Conservation (phyloP, 2,797 vertebrate genomes). For the Orientallactaga sibirica region DNA sequence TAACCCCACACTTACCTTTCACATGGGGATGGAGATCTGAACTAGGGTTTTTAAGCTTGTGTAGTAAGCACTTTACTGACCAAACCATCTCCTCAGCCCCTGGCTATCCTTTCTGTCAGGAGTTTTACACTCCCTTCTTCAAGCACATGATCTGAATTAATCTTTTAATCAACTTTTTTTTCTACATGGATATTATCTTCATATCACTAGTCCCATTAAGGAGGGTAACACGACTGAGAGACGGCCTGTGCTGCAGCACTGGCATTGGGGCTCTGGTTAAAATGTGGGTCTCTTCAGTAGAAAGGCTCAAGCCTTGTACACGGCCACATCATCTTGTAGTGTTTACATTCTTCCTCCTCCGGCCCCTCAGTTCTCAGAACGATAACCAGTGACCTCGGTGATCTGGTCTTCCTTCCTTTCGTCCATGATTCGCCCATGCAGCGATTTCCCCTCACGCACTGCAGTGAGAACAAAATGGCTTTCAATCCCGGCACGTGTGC, state of each 20-base stretch:
- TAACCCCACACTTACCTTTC: too few relatives aligned
- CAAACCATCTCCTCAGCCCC: too few relatives aligned
- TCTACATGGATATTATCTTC: not conserved
- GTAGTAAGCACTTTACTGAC: too few relatives aligned
- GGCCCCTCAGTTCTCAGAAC: not conserved
- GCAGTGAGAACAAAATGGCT: not conserved
- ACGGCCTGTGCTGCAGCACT: fast-evolving
- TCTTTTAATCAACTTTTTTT: not conserved
- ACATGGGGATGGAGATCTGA: too few relatives aligned
- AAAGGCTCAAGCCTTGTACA: not conserved
- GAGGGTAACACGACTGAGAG: not conserved
- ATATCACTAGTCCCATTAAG: not conserved
- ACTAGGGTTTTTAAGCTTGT: too few relatives aligned
- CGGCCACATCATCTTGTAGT: not conserved
- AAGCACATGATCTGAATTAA: not conserved
- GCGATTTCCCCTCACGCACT: not conserved
- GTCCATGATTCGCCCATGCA: not conserved
- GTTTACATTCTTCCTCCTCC: not conserved
- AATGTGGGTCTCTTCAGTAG: not conserved
- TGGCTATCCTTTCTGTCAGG: not conserved
- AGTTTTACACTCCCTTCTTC: not conserved
- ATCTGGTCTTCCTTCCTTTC: not conserved
- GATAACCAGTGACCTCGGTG: not conserved
- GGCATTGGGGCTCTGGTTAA: not conserved
- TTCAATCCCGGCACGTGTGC: not conserved